Conservation (phyloP, 2,888 invertebrate genomes). For the Lamellibrachia columna region DNA sequence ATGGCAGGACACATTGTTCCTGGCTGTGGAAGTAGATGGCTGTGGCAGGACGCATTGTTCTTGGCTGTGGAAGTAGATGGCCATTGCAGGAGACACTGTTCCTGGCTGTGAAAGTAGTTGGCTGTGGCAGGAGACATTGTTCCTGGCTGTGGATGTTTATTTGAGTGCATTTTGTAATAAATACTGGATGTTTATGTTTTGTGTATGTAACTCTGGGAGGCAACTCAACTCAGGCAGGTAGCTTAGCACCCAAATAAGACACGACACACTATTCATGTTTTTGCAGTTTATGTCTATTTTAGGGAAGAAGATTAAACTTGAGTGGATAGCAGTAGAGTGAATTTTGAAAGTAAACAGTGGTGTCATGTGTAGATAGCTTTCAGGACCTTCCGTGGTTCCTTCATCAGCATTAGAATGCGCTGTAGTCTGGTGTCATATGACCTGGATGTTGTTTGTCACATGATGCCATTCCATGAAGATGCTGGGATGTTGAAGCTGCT, state of each 20-base stretch:
- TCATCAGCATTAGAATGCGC: too few species aligned
- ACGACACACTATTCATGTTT: neutral
- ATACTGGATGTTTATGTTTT: conserved; percentile 9
- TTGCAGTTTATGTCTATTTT: neutral
- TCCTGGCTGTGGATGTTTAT: neutral
- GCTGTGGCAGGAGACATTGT: neutral
- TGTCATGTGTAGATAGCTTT: neutral
- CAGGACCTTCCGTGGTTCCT: too few species aligned
- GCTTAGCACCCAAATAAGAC: neutral
- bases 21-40: too few species aligned
- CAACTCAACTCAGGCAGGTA: neutral
- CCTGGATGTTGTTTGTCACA: too few species aligned
- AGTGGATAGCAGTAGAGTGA: neutral
- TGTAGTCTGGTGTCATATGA: too few species aligned
- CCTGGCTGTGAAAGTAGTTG: neutral
- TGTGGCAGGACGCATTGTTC: too few species aligned
- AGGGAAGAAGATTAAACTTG: neutral
- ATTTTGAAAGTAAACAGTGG: neutral
- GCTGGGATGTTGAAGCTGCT: too few species aligned
- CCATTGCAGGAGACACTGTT: too few species aligned
- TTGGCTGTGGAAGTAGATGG: too few species aligned
- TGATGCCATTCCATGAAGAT: too few species aligned
- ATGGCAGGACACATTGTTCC: too few species aligned
- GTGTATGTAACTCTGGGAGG: neutral
- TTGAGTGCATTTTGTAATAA: neutral